These are phyloP conservation scores for Cephalopterus ornatus DNA, from an alignment of 2,113 vertebrate genomes.

Conservation along the genomic window DNA sequence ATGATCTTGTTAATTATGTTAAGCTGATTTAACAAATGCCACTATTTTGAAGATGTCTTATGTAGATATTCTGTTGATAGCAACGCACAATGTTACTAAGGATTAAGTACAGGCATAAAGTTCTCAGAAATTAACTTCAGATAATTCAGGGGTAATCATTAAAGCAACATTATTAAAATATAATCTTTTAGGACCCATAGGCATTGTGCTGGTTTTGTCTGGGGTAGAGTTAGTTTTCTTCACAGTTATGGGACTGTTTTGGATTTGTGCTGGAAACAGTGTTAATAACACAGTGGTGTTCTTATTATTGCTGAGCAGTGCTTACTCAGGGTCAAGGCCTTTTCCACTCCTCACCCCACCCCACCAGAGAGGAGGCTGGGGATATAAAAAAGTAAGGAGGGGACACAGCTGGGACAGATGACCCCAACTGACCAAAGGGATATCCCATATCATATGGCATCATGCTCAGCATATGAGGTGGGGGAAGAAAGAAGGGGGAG, in stretches of 20 bases:
- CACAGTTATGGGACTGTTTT: neutral
- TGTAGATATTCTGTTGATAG: neutral
- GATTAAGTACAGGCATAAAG: neutral
- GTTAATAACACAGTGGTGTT: neutral
- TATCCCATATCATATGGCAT: rapidly evolving
- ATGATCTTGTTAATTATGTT: neutral
- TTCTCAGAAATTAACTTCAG: neutral
- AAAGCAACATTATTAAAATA: neutral
- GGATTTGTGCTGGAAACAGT: neutral
- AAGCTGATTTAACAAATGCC: neutral
- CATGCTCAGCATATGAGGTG: neutral
- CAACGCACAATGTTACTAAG: neutral
- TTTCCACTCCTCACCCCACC: neutral
- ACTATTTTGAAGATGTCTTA: neutral
- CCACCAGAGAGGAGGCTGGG: too few species aligned
- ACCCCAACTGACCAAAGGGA: neutral
- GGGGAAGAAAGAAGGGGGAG: neutral
- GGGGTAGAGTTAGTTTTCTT: neutral
- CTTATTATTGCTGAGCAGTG: neutral
- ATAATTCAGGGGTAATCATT: neutral
- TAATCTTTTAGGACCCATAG: neutral
- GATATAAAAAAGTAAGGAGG: neutral
- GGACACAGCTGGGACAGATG: neutral
- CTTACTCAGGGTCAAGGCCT: neutral
- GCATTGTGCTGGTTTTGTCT: neutral